Base-by-base conservation (phyloP, 2,113 vertebrate species). In the Sterna hirundo region DNA sequence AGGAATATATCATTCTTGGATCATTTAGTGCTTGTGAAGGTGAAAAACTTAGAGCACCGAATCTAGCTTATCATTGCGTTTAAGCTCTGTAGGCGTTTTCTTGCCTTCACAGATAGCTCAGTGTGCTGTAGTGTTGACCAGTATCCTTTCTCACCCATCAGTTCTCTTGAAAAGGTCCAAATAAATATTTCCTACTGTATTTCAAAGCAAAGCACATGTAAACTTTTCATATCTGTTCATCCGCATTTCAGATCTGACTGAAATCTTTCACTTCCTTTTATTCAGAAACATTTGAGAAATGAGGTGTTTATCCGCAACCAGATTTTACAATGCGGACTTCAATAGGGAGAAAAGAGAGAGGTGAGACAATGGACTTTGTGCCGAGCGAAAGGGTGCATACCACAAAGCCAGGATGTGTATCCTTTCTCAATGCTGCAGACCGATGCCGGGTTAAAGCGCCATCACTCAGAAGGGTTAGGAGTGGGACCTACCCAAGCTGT, bases 201-300 rank as follows among this genome's bases (percentile, higher is more conserved):
- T 94, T 95, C 92, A 96, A 94, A 94, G 61, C 52, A 72, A 69
- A 94, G 54, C 62, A 42, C 46, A 14, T 49, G 44, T 94, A 87
- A 95, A 93, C 70, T 61, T 79, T 51, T 57, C 55, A 2, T 89
- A 80, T 93, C 89, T 83, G 11, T 85, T 89, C 36, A 76, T 94
- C 52, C 49, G 30, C 58, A 12, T 94, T 83, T 60, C 66, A 60
- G 54, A 77, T 77, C 70, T 0, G 2, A 46, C 78, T 88, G 87
- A 83, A 83, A 91, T 94, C 38, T 83, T 93, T 80, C 66, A 32
- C 83, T 94, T 94, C 81, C 80, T 92, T 94, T 94, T 92, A 94
- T 91, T 94, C 95, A 95, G 64, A 70, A 90, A 34, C 66, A 68
- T 91, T 95, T 93, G 82, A 94, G 70, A 85, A 85, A 62, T 25